Evolutionary conservation across 2,888 invertebrate species (phyloP), one percentile per base, ranked within the genome.

Genomic region (Caenorhabditis becei): DNA sequence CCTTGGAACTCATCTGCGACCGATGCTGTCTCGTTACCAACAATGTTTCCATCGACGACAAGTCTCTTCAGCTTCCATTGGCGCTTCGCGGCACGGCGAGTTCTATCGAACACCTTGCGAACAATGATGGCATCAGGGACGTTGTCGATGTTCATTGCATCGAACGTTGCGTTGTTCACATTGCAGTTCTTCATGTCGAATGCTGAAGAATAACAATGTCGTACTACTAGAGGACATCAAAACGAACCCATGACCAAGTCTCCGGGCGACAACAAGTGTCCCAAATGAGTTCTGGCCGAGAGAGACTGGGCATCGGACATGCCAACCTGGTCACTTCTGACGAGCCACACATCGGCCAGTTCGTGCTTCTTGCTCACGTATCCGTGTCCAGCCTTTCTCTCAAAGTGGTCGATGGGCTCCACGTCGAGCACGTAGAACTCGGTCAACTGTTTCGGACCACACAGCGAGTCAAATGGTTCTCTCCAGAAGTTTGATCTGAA

Each of bases 401-500:
- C 62, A 23, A 84, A 61, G 11, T 94, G 94, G 83, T 93, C 93
- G 18, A 96, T 93, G 51, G 94, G 93, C 88, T 97, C 97, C 77
- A 96, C 94, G 91, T 99, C 96, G 95, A 99, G 96, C 0, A 99
- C 96, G 88, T 96, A 94, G 91, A 95, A 99, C 91, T 97, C 96
- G 0, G 94, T 94, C 80, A 98, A 92, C 90, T 97, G 96, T 91
- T 96, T 96, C 0, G 96, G 95, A 91, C 95, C 95, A 90, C 96
- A 96, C 80, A 99, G 94, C 28, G 95, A 94, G 67, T 94, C 94
- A 91, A 98, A 98, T 3, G 96, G 95, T 80, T 94, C 93, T 83
- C 97, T 93, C 95, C 96, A 98, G 92, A 94, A 99, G 0, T 94
- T 93, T 1, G 94, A 94, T 10, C 89, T 89, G 53, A 70, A 86